Percentiles rank a stretch among this genome's conserved stretches.
Conservation (phyloP, 2,888 invertebrate species). For the Tipula helvola region DNA sequence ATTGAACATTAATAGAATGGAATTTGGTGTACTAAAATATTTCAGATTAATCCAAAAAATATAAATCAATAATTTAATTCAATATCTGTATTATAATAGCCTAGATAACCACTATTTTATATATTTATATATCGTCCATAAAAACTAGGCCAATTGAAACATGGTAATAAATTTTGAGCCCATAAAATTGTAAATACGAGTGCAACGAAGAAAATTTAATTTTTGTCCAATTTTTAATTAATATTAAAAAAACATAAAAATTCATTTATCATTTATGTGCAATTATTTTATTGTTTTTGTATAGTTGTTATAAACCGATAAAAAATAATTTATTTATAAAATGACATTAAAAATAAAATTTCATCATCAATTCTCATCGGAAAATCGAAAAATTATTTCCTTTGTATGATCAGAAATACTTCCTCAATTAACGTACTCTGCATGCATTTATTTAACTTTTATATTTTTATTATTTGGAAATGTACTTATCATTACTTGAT, state of each 20-base stretch:
- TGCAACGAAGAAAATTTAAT: neutral
- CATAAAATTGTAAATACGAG: neutral
- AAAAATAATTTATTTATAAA: neutral
- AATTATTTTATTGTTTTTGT: neutral
- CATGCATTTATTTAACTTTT: neutral
- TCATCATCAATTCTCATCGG: neutral
- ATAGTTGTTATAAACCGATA: neutral
- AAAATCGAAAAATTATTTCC: neutral
- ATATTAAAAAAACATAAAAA: neutral
- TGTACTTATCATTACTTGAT: neutral
- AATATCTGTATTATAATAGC: neutral
- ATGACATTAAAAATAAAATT: neutral
- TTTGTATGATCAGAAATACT: neutral
- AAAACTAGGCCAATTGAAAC: neutral
- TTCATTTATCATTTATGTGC: conserved; percentile 4
- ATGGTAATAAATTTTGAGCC: neutral
- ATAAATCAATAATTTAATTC: neutral
- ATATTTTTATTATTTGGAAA: neutral
- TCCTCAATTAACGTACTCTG: neutral
- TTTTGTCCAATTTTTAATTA: neutral
- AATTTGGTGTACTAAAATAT: neutral
- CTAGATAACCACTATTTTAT: neutral
- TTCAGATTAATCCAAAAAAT: neutral
- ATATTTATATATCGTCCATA: neutral
- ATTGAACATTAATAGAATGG: neutral